phyloP scores from a whole-genome alignment of 2,113 vertebrate genomes.

The Coregonus clupeaformis region DNA sequence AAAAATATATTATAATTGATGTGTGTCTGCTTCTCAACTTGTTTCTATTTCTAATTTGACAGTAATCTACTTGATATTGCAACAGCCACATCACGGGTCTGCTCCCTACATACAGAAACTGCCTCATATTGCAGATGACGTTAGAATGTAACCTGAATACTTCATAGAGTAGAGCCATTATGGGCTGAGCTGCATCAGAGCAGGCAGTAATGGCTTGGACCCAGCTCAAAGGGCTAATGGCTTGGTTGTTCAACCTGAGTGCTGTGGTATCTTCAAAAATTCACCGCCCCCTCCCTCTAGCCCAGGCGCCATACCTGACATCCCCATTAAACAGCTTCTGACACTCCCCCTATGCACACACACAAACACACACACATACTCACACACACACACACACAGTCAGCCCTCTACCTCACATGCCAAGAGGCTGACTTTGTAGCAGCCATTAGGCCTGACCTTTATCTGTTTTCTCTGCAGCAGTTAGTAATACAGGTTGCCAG shows the following conservation, averaged over 20 bases:
- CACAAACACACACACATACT: background rate
- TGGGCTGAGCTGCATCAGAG: background rate
- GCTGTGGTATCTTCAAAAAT: slow-evolving; percentile 11
- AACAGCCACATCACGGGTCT: background rate
- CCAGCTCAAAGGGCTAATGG: slow-evolving; percentile 8
- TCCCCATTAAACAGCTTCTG: slow-evolving; percentile 31
- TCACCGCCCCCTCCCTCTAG: slow-evolving; percentile 22
- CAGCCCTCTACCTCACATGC: background rate
- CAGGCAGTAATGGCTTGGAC: slow-evolving; percentile 7
- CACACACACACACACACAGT: slow-evolving; percentile 5
- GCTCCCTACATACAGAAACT: background rate
- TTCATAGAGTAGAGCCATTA: background rate
- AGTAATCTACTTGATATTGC: background rate
- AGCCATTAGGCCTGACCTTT: slow-evolving; percentile 49
- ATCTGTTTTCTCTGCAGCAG: slow-evolving; percentile 17
- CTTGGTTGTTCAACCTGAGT: background rate
- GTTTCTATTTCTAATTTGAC: no score
- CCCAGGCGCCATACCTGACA: slow-evolving; percentile 25
- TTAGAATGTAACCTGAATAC: slow-evolving; percentile 1
- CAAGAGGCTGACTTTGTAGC: slow-evolving; percentile 17
- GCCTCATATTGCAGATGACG: background rate
- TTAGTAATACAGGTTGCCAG: slow-evolving; percentile 30
- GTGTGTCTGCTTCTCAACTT: background rate
- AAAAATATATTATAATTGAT: no score
- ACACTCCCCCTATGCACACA: background rate